Evolutionary conservation across 2,888 invertebrate species (phyloP).

Genomic region (Cheilosia variabilis): DNA sequence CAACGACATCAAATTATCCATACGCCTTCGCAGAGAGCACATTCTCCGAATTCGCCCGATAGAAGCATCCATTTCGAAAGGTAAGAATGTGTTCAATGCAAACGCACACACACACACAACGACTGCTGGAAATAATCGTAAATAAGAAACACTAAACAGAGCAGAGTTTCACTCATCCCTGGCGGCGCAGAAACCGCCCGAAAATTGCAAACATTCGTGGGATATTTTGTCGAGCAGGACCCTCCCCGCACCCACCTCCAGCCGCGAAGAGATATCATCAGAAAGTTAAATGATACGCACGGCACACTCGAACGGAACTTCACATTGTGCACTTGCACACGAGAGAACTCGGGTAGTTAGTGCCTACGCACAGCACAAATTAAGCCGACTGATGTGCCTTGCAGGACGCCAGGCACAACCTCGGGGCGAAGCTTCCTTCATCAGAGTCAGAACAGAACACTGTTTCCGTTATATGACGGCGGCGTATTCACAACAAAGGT

Average conservation of each 20-base stretch:
- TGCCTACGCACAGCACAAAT: slow-evolving; percentile 17
- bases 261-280: slow-evolving; percentile 46
- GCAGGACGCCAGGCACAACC: neutral
- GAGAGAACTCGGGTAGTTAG: slow-evolving; percentile 8
- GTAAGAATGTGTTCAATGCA: slow-evolving; percentile 29
- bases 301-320: slow-evolving; percentile 27
- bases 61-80: slow-evolving; percentile 45
- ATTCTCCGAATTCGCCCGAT: slow-evolving; percentile 38
- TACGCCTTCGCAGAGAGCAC: slow-evolving; percentile 11
- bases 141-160: slow-evolving; percentile 62
- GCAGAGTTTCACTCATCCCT: slow-evolving; percentile 49
- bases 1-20: slow-evolving; percentile 57
- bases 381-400: slow-evolving; percentile 13
- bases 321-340: slow-evolving; percentile 38
- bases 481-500: slow-evolving; percentile 38
- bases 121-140: slow-evolving; percentile 64
- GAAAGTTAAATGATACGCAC: slow-evolving; percentile 63
- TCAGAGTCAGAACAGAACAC: slow-evolving; percentile 25
- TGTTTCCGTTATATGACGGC: slow-evolving; percentile 24
- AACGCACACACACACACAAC: slow-evolving; percentile 10
- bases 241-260: neutral
- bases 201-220: slow-evolving; percentile 33
- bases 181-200: neutral
- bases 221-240: neutral
- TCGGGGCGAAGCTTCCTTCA: neutral